Evolutionary conservation across 2,797 vertebrate species (phyloP), one percentile per base, ranked within the genome.

Genomic region (Salmo trutta): DNA sequence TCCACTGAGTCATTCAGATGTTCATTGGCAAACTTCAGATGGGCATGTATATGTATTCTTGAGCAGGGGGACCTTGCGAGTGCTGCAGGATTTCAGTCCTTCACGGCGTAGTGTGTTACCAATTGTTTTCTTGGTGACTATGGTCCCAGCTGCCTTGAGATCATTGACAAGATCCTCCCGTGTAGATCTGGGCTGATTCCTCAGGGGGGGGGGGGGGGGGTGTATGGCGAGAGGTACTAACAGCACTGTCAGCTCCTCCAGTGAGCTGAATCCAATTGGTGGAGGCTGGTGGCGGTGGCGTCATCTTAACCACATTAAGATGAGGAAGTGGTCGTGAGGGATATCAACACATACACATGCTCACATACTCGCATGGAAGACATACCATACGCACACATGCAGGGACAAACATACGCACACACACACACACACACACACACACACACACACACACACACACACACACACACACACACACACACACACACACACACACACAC

Each of bases 221-320:
- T 3, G 68, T 71, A 21, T 21, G 31, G 41, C 36, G 36, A 27
- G 54, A 51, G 75, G 71, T 75, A 14, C 10, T 64, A 47, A n/a
- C 29, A 19, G 51, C 52, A 68, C 78, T 41, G 77, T 33, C 6
- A n/a, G 65, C 73, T 72, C 70, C 71, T 62, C 51, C 1, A 54
- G 36, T 75, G 59, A 68, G 64, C 62, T 2, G 2, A 74, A 74
- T 75, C 69, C 74, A 78, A 62, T 31, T 16, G 21, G 71, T 47
- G 73, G 71, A 69, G 66, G 27, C 64, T 73, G 71, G 72, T 69
- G 64, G 33, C 52, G 72, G 53, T 53, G 68, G 70, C 75, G 67
- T 79, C 74, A 78, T 76, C 65, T 75, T 75, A 83, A 82, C 75
- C 74, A 81, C 76, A 84, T 84, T 82, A 81, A 33, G 76, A 69